Percentiles rank a stretch among this genome's conserved stretches.
Evolutionary conservation across 30 jellyfish, hydroid and myxozoan species (phyloP).

Genomic region (Mastigias papua): DNA sequence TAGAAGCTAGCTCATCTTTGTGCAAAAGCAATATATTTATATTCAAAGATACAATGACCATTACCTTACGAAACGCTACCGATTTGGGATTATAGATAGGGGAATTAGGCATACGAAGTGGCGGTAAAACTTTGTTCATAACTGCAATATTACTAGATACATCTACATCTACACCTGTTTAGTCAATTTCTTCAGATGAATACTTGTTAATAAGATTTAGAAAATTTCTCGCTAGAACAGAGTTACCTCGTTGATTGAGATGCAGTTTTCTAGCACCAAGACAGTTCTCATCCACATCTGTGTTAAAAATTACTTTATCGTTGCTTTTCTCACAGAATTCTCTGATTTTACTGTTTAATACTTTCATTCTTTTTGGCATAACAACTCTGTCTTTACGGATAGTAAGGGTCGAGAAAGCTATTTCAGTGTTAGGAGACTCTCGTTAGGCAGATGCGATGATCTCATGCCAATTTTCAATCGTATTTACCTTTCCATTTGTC

Average conservation of each 20-base stretch:
- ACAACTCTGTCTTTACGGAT: background rate
- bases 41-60: conserved; percentile 20
- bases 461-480: background rate
- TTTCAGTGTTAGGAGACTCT: background rate
- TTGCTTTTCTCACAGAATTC: conserved; percentile 3
- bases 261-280: background rate
- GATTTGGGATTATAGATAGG: conserved; percentile 19
- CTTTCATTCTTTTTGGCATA: conserved; percentile 3
- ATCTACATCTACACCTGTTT: conserved; percentile 7
- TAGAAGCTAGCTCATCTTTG: conserved; percentile 10
- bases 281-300: conserved; percentile 20
- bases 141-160: conserved; percentile 4
- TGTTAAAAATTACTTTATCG: background rate
- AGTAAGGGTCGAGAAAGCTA: conserved; percentile 3
- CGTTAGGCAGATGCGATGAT: background rate
- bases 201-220: too few relatives aligned
- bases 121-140: conserved; percentile 11
- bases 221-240: conserved; percentile 12
- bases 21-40: conserved; percentile 29
- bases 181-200: background rate
- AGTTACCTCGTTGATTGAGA: background rate
- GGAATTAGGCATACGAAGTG: background rate
- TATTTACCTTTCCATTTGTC: background rate
- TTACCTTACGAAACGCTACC: conserved; percentile 21
- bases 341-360: conserved; percentile 16